Conservation (phyloP, 1,140 invertebrate genomes). For the Tribolium castaneum region DNA sequence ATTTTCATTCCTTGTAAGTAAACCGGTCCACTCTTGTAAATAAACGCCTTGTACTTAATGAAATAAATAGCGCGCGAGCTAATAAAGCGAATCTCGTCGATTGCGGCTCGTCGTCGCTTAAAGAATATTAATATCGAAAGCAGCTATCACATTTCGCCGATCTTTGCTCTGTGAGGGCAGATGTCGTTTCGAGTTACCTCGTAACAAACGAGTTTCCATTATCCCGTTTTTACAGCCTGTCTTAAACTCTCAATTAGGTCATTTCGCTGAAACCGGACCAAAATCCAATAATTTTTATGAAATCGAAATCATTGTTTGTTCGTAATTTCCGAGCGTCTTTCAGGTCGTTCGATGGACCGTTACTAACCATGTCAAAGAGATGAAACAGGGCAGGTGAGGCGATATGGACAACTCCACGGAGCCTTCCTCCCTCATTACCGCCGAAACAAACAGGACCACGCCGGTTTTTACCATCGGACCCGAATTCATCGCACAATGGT, state of each 20-base stretch:
- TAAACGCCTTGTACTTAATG: background rate
- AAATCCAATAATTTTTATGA: conserved; percentile 28
- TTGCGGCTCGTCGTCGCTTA: background rate
- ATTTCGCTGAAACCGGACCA: background rate
- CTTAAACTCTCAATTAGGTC: conserved; percentile 16
- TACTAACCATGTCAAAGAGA: conserved; percentile 40
- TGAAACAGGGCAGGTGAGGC: conserved; percentile 39
- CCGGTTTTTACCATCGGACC: conserved; percentile 55
- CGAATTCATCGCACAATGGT: conserved; percentile 57
- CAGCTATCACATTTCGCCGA: background rate
- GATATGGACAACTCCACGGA: conserved; percentile 55
- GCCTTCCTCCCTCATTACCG: conserved; percentile 39
- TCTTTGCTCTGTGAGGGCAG: background rate
- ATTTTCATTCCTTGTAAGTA: background rate
- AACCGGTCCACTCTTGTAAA: background rate
- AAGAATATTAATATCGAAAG: background rate
- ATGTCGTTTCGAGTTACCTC: conserved; percentile 1
- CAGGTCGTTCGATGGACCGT: conserved; percentile 39
- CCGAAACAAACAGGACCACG: conserved; percentile 51
- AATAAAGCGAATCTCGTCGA: background rate
- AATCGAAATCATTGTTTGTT: conserved; percentile 6
- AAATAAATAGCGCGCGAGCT: background rate
- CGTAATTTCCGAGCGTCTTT: conserved; percentile 13
- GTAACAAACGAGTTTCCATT: conserved; percentile 20
- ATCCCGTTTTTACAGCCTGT: background rate